These are phyloP conservation scores for Trogon melanurus DNA, from an alignment of 2,113 vertebrate species.

Conservation along the genomic window DNA sequence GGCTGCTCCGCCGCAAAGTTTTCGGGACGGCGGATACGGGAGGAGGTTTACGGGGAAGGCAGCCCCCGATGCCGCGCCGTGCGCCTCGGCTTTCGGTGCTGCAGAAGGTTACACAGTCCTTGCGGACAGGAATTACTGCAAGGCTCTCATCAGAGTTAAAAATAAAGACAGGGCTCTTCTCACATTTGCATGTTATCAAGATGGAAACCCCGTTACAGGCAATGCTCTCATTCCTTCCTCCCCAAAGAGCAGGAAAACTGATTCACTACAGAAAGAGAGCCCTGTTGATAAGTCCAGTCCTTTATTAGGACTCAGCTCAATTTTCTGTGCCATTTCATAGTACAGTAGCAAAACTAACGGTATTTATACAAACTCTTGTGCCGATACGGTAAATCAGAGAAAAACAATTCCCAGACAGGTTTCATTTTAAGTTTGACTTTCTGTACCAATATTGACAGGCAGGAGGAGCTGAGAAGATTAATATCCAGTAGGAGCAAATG, in stretches of 20 bases:
- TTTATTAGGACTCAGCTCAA: not conserved
- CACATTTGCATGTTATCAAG: not conserved
- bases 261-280: not conserved
- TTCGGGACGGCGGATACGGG: accelerated
- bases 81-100: not conserved
- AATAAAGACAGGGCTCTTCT: not conserved
- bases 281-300: not conserved
- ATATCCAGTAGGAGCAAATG: not conserved
- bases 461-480: not conserved
- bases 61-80: not conserved
- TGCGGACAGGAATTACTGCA: not conserved
- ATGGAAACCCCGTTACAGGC: not conserved
- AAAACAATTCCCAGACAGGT: not conserved
- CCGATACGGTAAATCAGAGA: not conserved
- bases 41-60: not conserved
- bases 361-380: not conserved
- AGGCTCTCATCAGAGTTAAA: not conserved
- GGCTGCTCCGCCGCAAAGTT: accelerated
- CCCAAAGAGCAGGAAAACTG: not conserved
- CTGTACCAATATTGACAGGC: not conserved
- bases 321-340: not conserved
- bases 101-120: not conserved
- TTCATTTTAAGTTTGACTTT: not conserved
- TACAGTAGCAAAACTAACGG: not conserved
- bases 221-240: not conserved